Evolutionary conservation across 2,113 vertebrate species (phyloP).

Genomic region (Sinocyclocheilus maitianheensis): DNA sequence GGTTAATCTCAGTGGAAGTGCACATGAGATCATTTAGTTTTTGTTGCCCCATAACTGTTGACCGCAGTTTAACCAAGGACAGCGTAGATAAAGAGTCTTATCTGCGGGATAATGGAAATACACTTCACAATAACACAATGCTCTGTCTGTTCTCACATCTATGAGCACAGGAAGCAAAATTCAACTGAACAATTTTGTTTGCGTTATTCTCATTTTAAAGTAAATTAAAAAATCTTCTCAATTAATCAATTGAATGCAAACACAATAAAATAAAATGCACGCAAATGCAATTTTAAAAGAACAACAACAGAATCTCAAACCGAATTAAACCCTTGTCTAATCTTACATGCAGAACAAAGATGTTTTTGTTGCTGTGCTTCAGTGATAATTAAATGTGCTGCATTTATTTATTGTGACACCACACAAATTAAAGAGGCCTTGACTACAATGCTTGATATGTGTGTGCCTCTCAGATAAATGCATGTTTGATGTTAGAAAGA

Average conservation of each 20-base stretch:
- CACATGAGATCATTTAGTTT: neutral
- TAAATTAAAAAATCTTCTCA: too few species aligned
- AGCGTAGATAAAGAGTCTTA: neutral
- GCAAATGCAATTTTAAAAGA: too few species aligned
- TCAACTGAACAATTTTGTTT: too few species aligned
- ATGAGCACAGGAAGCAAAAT: too few species aligned
- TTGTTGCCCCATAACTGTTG: neutral
- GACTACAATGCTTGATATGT: neutral
- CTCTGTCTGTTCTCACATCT: too few species aligned
- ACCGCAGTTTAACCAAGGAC: neutral
- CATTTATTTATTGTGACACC: too few species aligned
- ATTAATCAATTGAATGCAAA: too few species aligned
- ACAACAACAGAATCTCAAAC: too few species aligned
- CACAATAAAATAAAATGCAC: too few species aligned
- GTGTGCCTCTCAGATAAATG: neutral
- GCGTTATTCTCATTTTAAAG: too few species aligned
- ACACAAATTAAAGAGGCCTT: neutral
- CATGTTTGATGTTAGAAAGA: neutral
- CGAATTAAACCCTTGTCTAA: too few species aligned
- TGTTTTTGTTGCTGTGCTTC: neutral
- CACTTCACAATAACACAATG: neutral
- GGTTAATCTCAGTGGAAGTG: neutral
- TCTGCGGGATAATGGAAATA: neutral
- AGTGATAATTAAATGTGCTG: neutral
- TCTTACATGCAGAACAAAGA: neutral